Base-by-base conservation (phyloP, 2,113 vertebrate species). In the Tamias sibiricus region DNA sequence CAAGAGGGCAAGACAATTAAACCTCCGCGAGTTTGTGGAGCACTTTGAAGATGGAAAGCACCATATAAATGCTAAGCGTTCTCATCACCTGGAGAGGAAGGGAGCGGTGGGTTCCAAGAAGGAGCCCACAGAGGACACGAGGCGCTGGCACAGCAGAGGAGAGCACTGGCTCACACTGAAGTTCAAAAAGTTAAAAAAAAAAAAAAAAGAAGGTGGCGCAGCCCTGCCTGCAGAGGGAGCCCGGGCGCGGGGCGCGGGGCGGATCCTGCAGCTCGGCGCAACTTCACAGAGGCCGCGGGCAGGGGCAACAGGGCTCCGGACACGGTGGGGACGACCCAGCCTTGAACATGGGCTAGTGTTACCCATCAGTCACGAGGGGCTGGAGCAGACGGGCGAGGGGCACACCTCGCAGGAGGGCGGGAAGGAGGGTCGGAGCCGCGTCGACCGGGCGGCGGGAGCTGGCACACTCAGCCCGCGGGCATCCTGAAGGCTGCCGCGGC, bases 1-100 rank as follows among this genome's bases (percentile, higher is more conserved):
- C 1, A 1, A 47, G 42, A 92, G 95, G 95, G 80, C 72, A 32
- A 96, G 94, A 94, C 96, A 95, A 92, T 97, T 90, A 96, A 71
- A 83, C 82, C 82, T 59, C 79, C 30, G 1, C 6, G 71, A 94
- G 71, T 94, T 52, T 89, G 64, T 37, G 80, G 75, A 88, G 79
- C 79, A 5, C 96, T 93, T 57, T 40, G 72, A 83, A 57, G 97
- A 95, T n/a, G 93, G 95, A 71, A 83, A 91, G 49, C 79, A 2
- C 77, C 35, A 69, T 94, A 81, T 83, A 80, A 93, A 95, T 83
- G 94, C 96, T 86, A 72, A 96, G 93, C 17, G 37, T 66, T 77
- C 71, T 77, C 14, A 79, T 42, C 32, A 59, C 62, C 22, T 3
- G 24, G 72, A 54, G 42, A 35, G 32, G 30, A 62, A 7, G 75